Evolutionary conservation across 2,888 invertebrate species (phyloP).

Genomic region (Troides helena): DNA sequence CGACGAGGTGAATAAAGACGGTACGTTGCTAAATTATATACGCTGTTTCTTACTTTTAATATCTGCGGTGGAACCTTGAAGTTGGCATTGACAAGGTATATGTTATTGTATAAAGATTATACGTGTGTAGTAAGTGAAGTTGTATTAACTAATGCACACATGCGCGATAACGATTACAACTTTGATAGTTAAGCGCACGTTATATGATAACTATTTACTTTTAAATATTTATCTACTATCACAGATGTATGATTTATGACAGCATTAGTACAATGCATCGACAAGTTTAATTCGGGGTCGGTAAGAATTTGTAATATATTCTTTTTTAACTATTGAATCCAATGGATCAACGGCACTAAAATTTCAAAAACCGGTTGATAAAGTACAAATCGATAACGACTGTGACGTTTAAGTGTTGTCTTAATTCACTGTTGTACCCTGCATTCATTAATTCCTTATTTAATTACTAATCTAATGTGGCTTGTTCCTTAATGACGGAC

Average conservation of each 20-base stretch:
- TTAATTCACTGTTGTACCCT: neutral
- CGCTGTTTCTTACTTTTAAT: neutral
- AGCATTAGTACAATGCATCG: neutral
- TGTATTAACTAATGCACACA: neutral
- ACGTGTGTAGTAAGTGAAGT: neutral
- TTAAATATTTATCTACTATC: too few species aligned
- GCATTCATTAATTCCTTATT: neutral
- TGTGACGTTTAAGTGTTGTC: neutral
- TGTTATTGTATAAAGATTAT: conserved; percentile 1
- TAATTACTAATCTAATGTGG: neutral
- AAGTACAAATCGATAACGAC: neutral
- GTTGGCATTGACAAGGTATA: neutral
- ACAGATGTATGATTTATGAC: neutral
- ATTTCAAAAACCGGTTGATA: neutral
- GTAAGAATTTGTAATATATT: neutral
- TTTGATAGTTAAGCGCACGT: neutral
- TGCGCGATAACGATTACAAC: neutral
- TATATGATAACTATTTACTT: neutral
- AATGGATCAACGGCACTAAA: neutral
- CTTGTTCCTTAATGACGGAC: neutral
- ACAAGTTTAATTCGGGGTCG: neutral
- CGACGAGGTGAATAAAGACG: conserved; percentile 22
- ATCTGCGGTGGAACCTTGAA: conserved; percentile 17
- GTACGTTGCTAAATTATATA: conserved; percentile 9
- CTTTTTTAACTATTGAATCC: neutral